Evolutionary conservation across 1,140 invertebrate species (phyloP), one percentile per base, ranked within the genome.

Genomic region (Phenacoccus solenopsis): DNA sequence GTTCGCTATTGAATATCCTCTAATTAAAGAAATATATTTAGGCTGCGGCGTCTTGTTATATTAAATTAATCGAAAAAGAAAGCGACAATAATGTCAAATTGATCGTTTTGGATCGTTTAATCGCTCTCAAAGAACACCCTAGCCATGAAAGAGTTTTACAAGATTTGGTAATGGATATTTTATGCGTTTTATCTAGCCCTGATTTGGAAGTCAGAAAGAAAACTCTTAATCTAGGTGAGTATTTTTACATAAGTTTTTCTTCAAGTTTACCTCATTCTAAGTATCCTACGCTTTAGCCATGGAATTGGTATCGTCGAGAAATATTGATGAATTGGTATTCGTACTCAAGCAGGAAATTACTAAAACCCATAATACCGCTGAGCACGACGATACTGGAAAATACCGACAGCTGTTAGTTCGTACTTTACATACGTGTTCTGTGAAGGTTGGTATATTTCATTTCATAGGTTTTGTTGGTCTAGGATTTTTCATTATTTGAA

Each of bases 71-170:
- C 72, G 90, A 98, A 3, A 98, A 98, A 81, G 97, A 99, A 80
- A 98, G 94, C 80, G 98, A 99, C 78, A 99, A 99, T 80, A 99
- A 99, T 84, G 96, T 99, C 0, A 99, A 99, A 81, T 82, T 99
- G 61, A 99, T 99, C 75, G 96, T 99, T 1, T 82, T 99, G 71
- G 96, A 98, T 78, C 87, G 96, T 64, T 82, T 99, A 68, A 90
- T 97, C 75, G 88, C 90, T 1, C 84, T 99, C 76, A 90, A 90
- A 74, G 91, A 93, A 59, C 86, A 88, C 76, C 89, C 93, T 24
- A 85, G 87, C 61, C 92, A 94, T 77, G 94, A 97, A 78, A 86
- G 93, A 78, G 93, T 98, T 0, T 84, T 99, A 70, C 95, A 97
- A 80, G 96, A 98, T 76, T 83, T 98, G 32, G 94, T 98, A 13